phyloP scores from a whole-genome alignment of 2,113 vertebrate species.

The Bujurquina vittata region DNA sequence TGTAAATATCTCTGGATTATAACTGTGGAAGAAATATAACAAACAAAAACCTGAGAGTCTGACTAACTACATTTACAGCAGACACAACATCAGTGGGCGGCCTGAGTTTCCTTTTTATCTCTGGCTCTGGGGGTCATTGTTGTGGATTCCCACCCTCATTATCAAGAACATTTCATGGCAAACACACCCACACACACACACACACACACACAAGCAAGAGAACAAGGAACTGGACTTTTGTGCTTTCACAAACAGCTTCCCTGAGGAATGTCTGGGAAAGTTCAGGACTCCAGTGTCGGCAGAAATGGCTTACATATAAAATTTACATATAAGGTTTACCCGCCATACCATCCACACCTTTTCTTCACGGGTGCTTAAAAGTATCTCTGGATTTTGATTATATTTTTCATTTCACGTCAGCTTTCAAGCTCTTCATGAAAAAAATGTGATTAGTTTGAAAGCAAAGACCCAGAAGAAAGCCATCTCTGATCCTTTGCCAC shows the following conservation, averaged over 20 bases:
- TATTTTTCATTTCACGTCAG: not conserved
- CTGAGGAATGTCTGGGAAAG: not conserved
- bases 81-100: too few species aligned
- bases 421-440: not conserved
- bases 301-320: not conserved
- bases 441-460: not conserved
- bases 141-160: too few species aligned
- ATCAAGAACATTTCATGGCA: too few species aligned
- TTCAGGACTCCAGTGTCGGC: not conserved
- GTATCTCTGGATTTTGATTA: not conserved
- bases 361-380: not conserved
- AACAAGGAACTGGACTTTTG: not conserved
- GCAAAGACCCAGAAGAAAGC: not conserved
- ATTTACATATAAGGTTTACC: not conserved
- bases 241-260: not conserved
- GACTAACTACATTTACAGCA: not conserved
- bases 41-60: not conserved
- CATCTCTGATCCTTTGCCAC: not conserved
- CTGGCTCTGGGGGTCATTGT: too few species aligned
- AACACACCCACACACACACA: too few species aligned
- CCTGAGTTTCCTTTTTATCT: too few species aligned
- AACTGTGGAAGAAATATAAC: conserved; percentile 74
- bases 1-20: conserved; percentile 90
- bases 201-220: too few species aligned
- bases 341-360: not conserved